Evolutionary conservation across 1,140 invertebrate species (phyloP), one percentile per base, ranked within the genome.

Genomic region (Drosophila truncata): DNA sequence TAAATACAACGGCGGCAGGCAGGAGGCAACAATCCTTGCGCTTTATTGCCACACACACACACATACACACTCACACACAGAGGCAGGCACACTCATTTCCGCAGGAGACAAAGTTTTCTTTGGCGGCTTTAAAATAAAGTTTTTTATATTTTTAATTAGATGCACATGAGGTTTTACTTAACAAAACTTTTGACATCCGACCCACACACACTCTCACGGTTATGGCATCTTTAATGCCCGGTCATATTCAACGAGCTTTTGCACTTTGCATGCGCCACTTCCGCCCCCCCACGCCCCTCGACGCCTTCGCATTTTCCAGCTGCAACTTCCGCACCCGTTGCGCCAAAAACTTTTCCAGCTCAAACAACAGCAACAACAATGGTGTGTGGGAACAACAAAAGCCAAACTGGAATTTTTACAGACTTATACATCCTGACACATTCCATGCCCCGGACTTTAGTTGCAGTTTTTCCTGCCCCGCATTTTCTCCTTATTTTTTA

Each of bases 71-170:
- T 8, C 27, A 29, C n/a, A n/a, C 31, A 44, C 20, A 25, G 54
- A 9, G 11, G 27, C 27, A 29, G n/a, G 60, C 49, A 73, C 57
- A 67, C 57, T 73, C 72, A 61, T 66, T 87, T 87, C 76, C 83
- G 84, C 58, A 80, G 72, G 84, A 76, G 84, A 87, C 84, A 88
- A 87, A 88, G 57, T 88, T 87, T 87, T 88, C 81, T 90, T 87
- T 80, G 84, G 80, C 80, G 84, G 84, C 84, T 85, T 88, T 88
- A 90, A 88, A 90, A 76, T 88, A 85, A 88, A 88, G 66, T 90
- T 88, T 88, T 88, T 88, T 90, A 88, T 88, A 87, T 88, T 90
- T 90, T 88, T 88, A 88, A 88, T 88, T 90, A 88, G 85, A 85
- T 88, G 84, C 84, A 88, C 84, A 88, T 88, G 84, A 90, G 84